These are phyloP conservation scores for Melinopterus prodromus DNA, from an alignment of 2,888 invertebrate genomes.

Conservation along the genomic window DNA sequence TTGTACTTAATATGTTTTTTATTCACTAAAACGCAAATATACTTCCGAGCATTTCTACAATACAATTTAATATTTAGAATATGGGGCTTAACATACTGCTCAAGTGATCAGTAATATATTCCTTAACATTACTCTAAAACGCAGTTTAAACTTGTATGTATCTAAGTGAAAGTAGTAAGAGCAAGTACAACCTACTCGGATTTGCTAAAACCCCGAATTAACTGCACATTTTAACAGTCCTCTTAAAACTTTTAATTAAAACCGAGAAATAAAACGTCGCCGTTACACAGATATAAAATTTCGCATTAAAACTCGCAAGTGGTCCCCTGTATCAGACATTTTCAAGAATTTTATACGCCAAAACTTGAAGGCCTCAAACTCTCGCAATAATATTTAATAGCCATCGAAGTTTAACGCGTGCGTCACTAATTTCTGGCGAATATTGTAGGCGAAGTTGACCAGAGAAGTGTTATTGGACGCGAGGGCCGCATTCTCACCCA, in stretches of 20 bases:
- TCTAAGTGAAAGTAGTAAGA: background rate
- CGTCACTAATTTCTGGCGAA: background rate
- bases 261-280: background rate
- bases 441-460: background rate
- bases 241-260: constrained; percentile 4
- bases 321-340: background rate
- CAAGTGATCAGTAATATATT: no score
- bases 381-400: background rate
- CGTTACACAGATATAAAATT: background rate
- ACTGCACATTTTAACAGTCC: background rate
- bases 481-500: background rate
- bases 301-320: background rate
- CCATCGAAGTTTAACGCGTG: background rate
- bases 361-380: background rate
- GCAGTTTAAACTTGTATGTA: background rate
- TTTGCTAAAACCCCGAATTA: background rate
- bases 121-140: no score
- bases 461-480: background rate
- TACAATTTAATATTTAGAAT: no score
- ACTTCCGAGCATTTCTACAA: no score
- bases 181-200: background rate
- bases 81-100: no score
- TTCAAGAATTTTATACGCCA: background rate
- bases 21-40: no score
- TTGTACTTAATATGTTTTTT: no score